These are phyloP conservation scores for Amblyopsis hoosieri DNA, from an alignment of 2,797 vertebrate species.

Conservation along the genomic window DNA sequence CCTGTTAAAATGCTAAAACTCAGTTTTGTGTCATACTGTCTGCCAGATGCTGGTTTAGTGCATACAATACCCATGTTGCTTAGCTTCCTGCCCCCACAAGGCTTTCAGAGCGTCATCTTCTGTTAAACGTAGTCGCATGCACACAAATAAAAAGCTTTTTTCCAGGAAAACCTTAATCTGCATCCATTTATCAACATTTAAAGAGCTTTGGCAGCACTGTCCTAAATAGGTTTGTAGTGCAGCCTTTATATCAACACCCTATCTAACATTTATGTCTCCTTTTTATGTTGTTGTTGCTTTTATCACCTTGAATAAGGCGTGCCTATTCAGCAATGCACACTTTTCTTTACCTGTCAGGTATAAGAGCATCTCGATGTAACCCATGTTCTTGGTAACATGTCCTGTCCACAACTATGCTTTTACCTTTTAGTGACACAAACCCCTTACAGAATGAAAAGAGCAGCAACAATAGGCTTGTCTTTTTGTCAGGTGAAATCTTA, in stretches of 20 bases:
- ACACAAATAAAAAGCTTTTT: slow-evolving; percentile 19
- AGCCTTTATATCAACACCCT: slow-evolving; percentile 57
- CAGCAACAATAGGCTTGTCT: neutral
- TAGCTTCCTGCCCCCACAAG: slow-evolving; percentile 37
- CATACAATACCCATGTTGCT: slow-evolving; percentile 26
- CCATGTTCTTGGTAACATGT: slow-evolving; percentile 43
- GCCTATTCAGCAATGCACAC: slow-evolving; percentile 66
- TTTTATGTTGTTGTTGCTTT: slow-evolving; percentile 77
- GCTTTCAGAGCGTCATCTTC: slow-evolving; percentile 52
- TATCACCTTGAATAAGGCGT: slow-evolving; percentile 78
- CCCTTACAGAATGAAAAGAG: slow-evolving; percentile 25
- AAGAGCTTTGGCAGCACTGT: slow-evolving; percentile 47
- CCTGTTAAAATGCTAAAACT: slow-evolving; percentile 39
- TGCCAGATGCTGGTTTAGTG: slow-evolving; percentile 12
- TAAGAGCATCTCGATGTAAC: slow-evolving; percentile 68
- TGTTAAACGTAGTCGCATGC: slow-evolving; percentile 26
- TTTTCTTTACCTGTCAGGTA: slow-evolving; percentile 64
- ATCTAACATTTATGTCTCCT: slow-evolving; percentile 81
- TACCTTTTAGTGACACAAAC: slow-evolving; percentile 66
- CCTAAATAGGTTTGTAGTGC: slow-evolving; percentile 76
- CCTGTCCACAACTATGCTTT: slow-evolving; percentile 34
- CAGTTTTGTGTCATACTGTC: slow-evolving; percentile 10
- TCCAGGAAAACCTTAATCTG: slow-evolving; percentile 39
- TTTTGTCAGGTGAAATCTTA: no score
- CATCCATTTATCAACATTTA: slow-evolving; percentile 71